These are phyloP conservation scores for Gisinianus flammeolus DNA, from an alignment of 2,888 invertebrate genomes.

Conservation along the genomic window DNA sequence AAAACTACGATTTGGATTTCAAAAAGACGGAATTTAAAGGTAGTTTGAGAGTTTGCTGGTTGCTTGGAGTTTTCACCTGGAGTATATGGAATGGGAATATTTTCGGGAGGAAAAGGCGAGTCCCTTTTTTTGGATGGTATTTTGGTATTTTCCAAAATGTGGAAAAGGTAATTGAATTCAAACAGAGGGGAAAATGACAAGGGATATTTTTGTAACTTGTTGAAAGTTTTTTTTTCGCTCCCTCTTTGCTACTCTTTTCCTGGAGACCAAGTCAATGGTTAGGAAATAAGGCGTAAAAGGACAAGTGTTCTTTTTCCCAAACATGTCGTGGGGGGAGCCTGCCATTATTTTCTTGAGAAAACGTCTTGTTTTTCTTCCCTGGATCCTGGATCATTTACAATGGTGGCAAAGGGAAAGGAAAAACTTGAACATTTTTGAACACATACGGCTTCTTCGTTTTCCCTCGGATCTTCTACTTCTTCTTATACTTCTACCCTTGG, in stretches of 20 bases:
- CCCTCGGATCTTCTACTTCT: background rate
- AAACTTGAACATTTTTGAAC: background rate
- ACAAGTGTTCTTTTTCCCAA: conserved; percentile 31
- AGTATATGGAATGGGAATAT: too few relatives aligned
- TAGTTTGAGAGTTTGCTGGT: too few relatives aligned
- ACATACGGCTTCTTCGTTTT: background rate
- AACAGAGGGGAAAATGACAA: conserved; percentile 10
- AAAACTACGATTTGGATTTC: too few relatives aligned
- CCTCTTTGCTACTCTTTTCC: background rate
- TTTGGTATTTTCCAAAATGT: background rate
- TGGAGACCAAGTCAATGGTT: conserved; percentile 28
- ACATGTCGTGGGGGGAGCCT: background rate
- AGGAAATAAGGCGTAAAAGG: conserved; percentile 32
- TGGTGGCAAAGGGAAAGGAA: background rate
- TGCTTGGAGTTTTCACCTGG: too few relatives aligned
- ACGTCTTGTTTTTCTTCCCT: conserved; percentile 14
- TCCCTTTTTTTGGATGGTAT: too few relatives aligned
- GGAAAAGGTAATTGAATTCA: conserved; percentile 22
- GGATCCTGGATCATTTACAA: background rate
- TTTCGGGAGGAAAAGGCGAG: too few relatives aligned
- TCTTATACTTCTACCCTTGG: background rate
- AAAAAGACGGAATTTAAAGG: too few relatives aligned
- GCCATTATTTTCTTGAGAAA: conserved; percentile 23
- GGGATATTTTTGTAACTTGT: conserved; percentile 32
- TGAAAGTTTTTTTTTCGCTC: conserved; percentile 15